These are phyloP conservation scores for Sylvicola cinctus DNA, from an alignment of 2,888 invertebrate species.

Conservation along the genomic window DNA sequence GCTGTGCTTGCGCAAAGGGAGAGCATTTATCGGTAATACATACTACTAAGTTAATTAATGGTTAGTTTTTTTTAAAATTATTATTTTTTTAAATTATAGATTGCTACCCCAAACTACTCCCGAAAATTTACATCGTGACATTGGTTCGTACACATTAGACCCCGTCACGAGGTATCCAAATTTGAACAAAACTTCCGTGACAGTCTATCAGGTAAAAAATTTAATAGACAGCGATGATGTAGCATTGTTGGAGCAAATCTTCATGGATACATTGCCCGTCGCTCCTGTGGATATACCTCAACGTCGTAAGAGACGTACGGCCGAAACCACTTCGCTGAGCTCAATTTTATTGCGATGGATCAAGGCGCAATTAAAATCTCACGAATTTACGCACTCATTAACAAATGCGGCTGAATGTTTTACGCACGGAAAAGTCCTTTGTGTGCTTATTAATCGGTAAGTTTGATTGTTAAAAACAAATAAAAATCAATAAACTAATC, in stretches of 20 bases:
- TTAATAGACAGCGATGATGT: constrained; percentile 54
- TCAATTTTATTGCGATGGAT: constrained; percentile 23
- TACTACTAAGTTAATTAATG: constrained; percentile 19
- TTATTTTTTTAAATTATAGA: constrained; percentile 8
- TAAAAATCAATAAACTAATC: background rate
- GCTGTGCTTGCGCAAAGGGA: constrained; percentile 87
- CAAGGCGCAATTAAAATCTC: constrained; percentile 19
- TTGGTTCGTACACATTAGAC: constrained; percentile 67
- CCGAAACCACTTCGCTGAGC: constrained; percentile 16
- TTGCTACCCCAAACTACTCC: constrained; percentile 83
- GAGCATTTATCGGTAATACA: constrained; percentile 68
- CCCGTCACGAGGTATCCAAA: constrained; percentile 74
- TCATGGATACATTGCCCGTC: constrained; percentile 31
- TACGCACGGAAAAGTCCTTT: constrained; percentile 22
- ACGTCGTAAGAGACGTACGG: constrained; percentile 20
- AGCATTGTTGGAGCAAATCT: constrained; percentile 29
- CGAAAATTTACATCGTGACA: constrained; percentile 82
- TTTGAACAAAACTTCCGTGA: constrained; percentile 51
- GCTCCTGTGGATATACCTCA: constrained; percentile 40
- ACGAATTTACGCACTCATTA: constrained; percentile 19
- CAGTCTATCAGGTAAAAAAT: constrained; percentile 52
- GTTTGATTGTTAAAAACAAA: background rate
- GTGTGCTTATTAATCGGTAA: constrained; percentile 23
- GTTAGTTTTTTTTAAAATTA: constrained; percentile 8
- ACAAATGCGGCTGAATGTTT: constrained; percentile 23